Conservation (phyloP, 2,797 vertebrate species). For the Pseudomugil gertrudae region DNA sequence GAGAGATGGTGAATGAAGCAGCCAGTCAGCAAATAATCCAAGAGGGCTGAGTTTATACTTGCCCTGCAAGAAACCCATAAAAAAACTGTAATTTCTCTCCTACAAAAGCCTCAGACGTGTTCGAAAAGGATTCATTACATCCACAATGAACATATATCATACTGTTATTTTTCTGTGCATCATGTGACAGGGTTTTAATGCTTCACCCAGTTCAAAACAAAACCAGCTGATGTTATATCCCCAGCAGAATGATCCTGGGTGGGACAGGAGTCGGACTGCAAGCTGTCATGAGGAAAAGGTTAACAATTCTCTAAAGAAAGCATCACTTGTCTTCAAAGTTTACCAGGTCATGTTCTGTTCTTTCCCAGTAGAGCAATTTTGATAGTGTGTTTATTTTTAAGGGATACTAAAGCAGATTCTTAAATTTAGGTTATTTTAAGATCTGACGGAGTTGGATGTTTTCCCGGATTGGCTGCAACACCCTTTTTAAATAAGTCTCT, state of each 20-base stretch:
- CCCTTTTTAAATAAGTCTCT: background rate
- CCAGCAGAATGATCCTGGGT: background rate
- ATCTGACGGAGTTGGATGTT: background rate
- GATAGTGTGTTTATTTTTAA: background rate
- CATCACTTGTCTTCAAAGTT: constrained; percentile 19
- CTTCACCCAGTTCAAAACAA: background rate
- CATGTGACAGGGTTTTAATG: background rate
- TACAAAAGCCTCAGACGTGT: no score
- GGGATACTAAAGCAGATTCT: background rate
- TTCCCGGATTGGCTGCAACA: background rate
- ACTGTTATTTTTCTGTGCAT: background rate
- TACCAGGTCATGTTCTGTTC: background rate
- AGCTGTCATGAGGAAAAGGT: constrained; percentile 48
- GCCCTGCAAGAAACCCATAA: constrained; percentile 33
- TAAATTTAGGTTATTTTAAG: background rate
- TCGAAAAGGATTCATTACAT: background rate
- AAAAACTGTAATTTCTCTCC: background rate
- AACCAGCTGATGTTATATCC: background rate
- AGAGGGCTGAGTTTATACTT: constrained; percentile 58
- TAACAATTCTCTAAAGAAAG: constrained; percentile 27
- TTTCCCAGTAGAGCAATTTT: background rate
- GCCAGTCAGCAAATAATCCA: constrained; percentile 31
- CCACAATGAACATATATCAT: background rate
- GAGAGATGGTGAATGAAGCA: constrained; percentile 16
- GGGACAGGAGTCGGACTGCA: constrained; percentile 18